Base-by-base conservation (phyloP, 2,113 vertebrate species). In the Pollimyrus isidori region DNA sequence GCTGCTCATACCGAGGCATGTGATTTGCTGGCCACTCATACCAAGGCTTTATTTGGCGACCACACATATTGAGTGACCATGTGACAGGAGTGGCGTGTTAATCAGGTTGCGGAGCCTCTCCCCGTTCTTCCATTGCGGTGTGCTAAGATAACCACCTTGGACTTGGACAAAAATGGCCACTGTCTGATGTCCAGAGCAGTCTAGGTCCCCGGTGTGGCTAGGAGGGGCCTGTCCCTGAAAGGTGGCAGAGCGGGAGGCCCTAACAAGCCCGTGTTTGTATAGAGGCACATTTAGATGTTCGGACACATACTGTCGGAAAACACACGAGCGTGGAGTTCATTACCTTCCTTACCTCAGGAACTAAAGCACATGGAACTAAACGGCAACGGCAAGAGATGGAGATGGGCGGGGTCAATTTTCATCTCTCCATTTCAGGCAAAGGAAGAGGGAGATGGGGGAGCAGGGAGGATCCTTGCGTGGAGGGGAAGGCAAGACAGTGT, bases 401-500 rank as follows among this genome's bases (percentile, higher is more conserved):
- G 56, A 89, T 58, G 76, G 39, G 50, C 9, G 76, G 73, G 56
- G 49, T 62, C 76, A 56, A 84, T 56, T 89, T 89, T 83, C 73
- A 89, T 35, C 69, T 86, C 53, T 83, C 69, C 15, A 73, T 85
- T 73, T 45, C 49, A 82, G 48, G n/a, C 48, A 56, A 52, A 56
- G 26, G 45, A 23, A 73, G 52, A 86, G 19, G 48, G 30, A 87
- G 89, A 58, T 5, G 26, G 76, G 26, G 88, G 87, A 15, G 48
- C 26, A 7, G 45, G 50, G 35, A 39, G 49, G 52, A 48, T 65
- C n/a, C 62, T 69, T 26, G n/a, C 87, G 13, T 52, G 65, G 45
- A 21, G 91, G 53, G 85, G 86, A 89, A 88, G 91, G 89, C 88
- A 90, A 88, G 46, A 91, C 87, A 90, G 92, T 91, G 91, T 93